Base-by-base conservation (phyloP, 1,140 invertebrate genomes). In the Brachionus plicatilis region DNA sequence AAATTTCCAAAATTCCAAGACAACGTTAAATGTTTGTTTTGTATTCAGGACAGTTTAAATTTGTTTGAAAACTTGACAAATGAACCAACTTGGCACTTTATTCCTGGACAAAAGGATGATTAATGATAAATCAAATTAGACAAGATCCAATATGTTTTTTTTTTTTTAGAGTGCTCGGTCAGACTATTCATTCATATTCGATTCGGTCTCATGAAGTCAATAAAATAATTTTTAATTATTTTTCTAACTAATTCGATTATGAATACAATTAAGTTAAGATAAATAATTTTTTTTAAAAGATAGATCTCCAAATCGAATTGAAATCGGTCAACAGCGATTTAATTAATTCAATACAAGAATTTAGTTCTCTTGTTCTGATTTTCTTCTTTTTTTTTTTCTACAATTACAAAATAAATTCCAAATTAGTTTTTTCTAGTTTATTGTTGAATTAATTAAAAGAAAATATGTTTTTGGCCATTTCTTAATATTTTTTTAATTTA, bases 201-300 rank as follows among this genome's bases (percentile, higher is more conserved):
- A 43, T 72, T 72, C 68, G 68, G 33, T 72, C 68, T 72, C 68
- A 72, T 72, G 68, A 72, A 72, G 68, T 72, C n/a, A 72, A 41
- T 43, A 17, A 72, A 17, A 72, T 43, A 17, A 45, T 8, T 45
- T 60, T 60, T 41, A 72, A 41, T 72, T 41, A 41, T 72, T 72
- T 72, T 72, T 72, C 12, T 41, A 43, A 43, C 17, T 72, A 72
- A 72, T 72, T 43, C 41, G 41, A 72, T 72, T 72, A 72, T 41
- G 33, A 72, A 43, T 68, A 29, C 66, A 68, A 68, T 68, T 33
- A 68, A 14, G 27, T 33, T 29, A 33, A 68, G 53, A 60, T 60
- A 60, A 60, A 60, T 60, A 60, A 60, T 60, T 60, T 20, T 60
- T n/a, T 60, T 60, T 9, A 1, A 8, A 20, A 72, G 68, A 72